Conservation (phyloP, 30 jellyfish, hydroid and myxozoan species). For the Rhopilema esculentum region DNA sequence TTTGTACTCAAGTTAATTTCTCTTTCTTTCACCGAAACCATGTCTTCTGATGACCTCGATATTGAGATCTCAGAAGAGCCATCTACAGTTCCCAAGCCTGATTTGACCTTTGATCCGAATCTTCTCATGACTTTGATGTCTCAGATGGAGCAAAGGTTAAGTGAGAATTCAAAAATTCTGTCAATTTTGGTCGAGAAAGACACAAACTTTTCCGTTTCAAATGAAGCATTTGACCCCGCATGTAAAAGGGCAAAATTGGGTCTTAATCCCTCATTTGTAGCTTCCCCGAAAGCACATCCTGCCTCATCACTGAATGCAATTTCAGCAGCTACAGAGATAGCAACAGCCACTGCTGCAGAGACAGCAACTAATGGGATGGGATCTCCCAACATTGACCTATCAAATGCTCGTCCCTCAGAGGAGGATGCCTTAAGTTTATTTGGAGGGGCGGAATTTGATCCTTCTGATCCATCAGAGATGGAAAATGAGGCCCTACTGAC, state of each 20-base stretch:
- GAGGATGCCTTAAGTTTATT: no score
- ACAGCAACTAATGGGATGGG: no score
- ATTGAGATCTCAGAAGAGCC: background rate
- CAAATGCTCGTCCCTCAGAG: no score
- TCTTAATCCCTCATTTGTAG: background rate
- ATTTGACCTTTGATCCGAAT: background rate
- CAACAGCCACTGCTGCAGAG: background rate
- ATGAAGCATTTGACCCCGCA: background rate
- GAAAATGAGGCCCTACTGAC: background rate
- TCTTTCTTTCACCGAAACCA: background rate
- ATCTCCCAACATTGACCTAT: no score
- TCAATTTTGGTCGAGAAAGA: background rate
- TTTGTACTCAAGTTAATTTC: background rate
- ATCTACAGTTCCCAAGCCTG: background rate
- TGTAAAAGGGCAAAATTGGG: background rate
- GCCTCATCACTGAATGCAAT: background rate
- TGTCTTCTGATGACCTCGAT: background rate
- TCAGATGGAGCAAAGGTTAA: background rate
- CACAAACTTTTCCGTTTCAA: background rate
- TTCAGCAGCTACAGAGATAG: background rate
- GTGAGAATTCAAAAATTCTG: background rate
- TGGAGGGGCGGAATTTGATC: background rate
- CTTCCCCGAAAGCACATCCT: background rate
- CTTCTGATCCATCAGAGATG: background rate
- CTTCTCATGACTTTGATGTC: background rate